Base-by-base conservation (phyloP, 2,113 vertebrate genomes). In the Eudyptes chrysolophus region DNA sequence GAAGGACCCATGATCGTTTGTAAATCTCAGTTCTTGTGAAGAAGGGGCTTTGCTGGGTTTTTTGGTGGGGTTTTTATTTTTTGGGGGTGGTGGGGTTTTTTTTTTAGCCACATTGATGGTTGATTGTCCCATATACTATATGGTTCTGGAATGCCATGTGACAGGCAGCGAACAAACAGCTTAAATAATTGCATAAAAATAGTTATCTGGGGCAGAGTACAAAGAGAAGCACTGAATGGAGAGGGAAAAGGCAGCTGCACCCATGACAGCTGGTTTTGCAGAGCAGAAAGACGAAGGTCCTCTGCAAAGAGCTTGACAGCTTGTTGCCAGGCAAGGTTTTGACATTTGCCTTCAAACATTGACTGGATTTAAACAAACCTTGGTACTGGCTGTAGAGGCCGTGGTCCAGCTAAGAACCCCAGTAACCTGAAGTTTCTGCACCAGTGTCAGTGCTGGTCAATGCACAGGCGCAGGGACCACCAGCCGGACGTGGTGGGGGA, bases 121-220 rank as follows among this genome's bases (percentile, higher is more conserved):
- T 22, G 69, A 34, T 13, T 52, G 80, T 44, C 80, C 83, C 72
- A 70, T 21, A 58, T 84, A 25, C 42, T 27, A 10, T 3, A 25
- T 3, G 36, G 44, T n/a, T 94, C 66, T 32, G 42, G 27, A 90
- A 34, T 20, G 29, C 49, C 1, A 1, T 15, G 36, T 64, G 82
- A 70, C 87, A 94, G 58, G 58, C 70, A 83, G 54, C 1, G 10
- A 92, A 62, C 70, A 89, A 93, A 77, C 51, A 94, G 54, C 61
- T 83, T 79, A 32, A 93, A 79, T 51, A 87, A 69, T 44, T 25
- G 58, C 36, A 54, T n/a, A 80, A 82, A 91, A 93, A 91, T 52
- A 96, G 74, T 92, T 94, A 92, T 90, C 79, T 94, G 75, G 95
- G 94, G 76, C 92, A 93, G 92, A 94, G 85, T 46, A 95, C 79